These are phyloP conservation scores for Illadopsis cleaveri DNA, from an alignment of 2,113 vertebrate species.

Conservation along the genomic window DNA sequence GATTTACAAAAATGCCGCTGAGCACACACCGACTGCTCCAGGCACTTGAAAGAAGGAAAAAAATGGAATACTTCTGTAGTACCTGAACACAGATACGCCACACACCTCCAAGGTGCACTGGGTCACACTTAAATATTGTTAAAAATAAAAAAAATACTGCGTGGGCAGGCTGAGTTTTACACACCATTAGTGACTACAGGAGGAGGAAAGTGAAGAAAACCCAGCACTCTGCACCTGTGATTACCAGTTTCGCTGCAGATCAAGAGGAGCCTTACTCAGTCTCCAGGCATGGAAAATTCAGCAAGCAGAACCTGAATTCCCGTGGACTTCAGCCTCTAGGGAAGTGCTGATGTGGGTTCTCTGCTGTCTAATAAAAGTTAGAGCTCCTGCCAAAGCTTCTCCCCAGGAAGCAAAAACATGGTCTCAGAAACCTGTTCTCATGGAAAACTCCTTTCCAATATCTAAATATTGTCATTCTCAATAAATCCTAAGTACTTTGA, in stretches of 20 bases:
- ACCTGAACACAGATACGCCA: not conserved
- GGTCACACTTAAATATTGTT: not conserved
- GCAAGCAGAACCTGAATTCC: conserved; percentile 53
- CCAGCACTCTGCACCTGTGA: not conserved
- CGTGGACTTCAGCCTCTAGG: not conserved
- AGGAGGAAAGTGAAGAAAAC: not conserved
- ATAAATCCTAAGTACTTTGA: not conserved
- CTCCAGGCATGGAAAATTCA: not conserved
- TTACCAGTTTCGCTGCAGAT: not conserved
- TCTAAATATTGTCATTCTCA: not conserved
- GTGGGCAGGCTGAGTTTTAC: not conserved
- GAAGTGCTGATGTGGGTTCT: rapidly evolving
- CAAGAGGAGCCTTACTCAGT: not conserved
- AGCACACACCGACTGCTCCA: not conserved
- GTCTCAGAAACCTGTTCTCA: not conserved
- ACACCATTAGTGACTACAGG: rapidly evolving
- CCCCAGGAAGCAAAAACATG: not conserved
- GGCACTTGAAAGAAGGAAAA: not conserved
- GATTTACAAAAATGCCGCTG: not conserved
- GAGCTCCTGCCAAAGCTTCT: not conserved
- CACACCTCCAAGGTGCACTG: not conserved
- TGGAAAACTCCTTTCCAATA: not conserved
- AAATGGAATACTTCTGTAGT: not conserved
- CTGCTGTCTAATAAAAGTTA: not conserved
- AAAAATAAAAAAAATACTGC: not conserved